Percentiles rank a stretch among this genome's conserved stretches.
Conservation (phyloP, 1,140 invertebrate species). For the Ylistrum balloti region DNA sequence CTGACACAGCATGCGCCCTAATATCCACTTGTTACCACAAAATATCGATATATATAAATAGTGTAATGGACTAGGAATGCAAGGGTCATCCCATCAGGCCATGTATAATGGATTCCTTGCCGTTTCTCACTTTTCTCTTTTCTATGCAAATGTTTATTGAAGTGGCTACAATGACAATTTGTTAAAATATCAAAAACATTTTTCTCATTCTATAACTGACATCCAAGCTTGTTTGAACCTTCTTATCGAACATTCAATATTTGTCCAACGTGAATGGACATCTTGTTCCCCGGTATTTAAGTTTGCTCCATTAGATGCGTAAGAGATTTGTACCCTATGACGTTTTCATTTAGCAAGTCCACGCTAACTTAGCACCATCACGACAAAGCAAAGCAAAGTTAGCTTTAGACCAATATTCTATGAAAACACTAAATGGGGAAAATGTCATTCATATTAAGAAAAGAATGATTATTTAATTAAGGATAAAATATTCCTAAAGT, state of each 20-base stretch:
- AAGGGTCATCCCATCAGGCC: background rate
- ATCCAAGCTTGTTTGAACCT: constrained; percentile 10
- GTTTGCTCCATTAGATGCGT: background rate
- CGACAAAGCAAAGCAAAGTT: background rate
- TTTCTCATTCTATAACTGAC: background rate
- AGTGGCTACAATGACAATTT: constrained; percentile 5
- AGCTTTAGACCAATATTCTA: background rate
- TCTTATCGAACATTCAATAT: background rate
- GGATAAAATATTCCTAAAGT: background rate
- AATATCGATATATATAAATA: too few species aligned
- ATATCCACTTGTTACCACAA: background rate
- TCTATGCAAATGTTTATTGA: background rate
- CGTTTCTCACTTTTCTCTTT: background rate
- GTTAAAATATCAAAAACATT: constrained; percentile 40
- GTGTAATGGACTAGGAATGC: background rate
- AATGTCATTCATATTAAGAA: background rate
- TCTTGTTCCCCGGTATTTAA: background rate
- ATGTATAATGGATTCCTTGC: background rate
- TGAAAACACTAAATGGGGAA: background rate
- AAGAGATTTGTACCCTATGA: background rate
- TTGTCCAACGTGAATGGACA: background rate
- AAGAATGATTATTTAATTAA: background rate
- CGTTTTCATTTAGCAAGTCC: background rate
- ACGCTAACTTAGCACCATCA: background rate
- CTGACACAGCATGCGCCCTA: background rate